Evolutionary conservation across 1,140 invertebrate genomes (phyloP).

Genomic region (Brachionus rotundiformis): DNA sequence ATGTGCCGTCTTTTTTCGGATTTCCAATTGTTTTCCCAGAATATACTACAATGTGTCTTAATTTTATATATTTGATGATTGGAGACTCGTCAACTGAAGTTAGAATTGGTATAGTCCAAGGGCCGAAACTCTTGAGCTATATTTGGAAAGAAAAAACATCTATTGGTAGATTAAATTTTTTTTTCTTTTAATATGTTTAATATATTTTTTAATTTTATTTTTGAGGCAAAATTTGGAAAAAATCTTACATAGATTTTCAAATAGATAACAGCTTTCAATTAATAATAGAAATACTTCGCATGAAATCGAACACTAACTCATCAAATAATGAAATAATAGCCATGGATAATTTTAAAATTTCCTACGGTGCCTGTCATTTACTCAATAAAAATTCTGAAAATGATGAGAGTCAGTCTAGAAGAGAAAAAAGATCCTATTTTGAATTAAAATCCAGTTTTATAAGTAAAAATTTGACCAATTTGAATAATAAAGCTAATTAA

Average conservation of each 20-base stretch:
- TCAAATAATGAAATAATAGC: not conserved
- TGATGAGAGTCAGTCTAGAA: not conserved
- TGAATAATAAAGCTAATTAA: too few species aligned
- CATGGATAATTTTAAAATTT: slow-evolving; percentile 35
- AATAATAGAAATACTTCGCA: not conserved
- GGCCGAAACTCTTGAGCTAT: not conserved
- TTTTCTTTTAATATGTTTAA: not conserved
- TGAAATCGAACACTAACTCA: not conserved
- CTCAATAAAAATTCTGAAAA: slow-evolving; percentile 11
- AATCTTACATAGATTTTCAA: slow-evolving; percentile 34
- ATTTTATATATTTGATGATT: not conserved
- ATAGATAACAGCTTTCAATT: slow-evolving; percentile 25
- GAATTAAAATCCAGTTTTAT: not conserved
- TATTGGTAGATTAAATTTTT: not conserved
- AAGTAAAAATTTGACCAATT: too few species aligned
- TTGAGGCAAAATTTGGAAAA: not conserved
- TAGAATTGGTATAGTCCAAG: not conserved
- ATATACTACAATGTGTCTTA: slow-evolving; percentile 16
- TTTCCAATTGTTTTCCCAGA: not conserved
- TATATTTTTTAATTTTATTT: not conserved
- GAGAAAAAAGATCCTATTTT: not conserved
- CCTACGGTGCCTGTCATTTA: not conserved
- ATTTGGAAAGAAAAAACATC: slow-evolving; percentile 43
- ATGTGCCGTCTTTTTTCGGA: slow-evolving; percentile 8
- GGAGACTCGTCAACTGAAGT: not conserved